These are phyloP conservation scores for Oreocharis arfaki DNA, from an alignment of 2,113 vertebrate species.

Conservation along the genomic window DNA sequence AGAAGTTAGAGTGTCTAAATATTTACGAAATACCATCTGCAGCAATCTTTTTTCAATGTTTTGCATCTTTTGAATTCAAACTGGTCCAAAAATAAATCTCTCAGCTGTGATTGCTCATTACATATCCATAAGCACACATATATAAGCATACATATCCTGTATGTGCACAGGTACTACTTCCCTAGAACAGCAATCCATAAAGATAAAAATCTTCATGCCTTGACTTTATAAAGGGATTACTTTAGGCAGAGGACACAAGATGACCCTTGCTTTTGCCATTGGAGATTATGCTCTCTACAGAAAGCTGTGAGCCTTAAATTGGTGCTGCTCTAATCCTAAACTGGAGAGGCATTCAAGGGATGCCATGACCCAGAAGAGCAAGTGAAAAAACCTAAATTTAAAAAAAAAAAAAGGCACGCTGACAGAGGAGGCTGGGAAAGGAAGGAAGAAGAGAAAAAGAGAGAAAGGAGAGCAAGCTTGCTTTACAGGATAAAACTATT, in stretches of 20 bases:
- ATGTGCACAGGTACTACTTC: background rate
- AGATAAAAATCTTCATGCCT: constrained; percentile 19
- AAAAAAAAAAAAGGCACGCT: background rate
- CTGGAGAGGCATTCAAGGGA: constrained; percentile 67
- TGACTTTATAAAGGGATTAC: constrained; percentile 60
- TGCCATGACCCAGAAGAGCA: constrained; percentile 45
- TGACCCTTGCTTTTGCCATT: background rate
- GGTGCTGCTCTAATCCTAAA: constrained; percentile 66
- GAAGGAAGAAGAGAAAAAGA: background rate
- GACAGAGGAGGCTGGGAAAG: background rate
- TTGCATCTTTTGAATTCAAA: constrained; percentile 18
- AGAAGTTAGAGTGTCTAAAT: constrained; percentile 45
- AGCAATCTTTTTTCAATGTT: background rate
- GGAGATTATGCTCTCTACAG: constrained; percentile 49
- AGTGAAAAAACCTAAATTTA: background rate
- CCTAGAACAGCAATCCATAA: background rate
- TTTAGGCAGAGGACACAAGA: constrained; percentile 42
- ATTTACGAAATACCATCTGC: constrained; percentile 39
- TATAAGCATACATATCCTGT: background rate
- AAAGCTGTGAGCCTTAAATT: constrained; percentile 65
- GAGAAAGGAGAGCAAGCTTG: background rate
- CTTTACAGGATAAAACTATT: background rate
- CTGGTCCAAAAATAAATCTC: background rate
- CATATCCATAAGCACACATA: background rate
- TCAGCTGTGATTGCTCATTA: background rate